These are phyloP conservation scores for Stylophora pistillata DNA, from an alignment of 64 coral and sea anemone species.

Conservation along the genomic window DNA sequence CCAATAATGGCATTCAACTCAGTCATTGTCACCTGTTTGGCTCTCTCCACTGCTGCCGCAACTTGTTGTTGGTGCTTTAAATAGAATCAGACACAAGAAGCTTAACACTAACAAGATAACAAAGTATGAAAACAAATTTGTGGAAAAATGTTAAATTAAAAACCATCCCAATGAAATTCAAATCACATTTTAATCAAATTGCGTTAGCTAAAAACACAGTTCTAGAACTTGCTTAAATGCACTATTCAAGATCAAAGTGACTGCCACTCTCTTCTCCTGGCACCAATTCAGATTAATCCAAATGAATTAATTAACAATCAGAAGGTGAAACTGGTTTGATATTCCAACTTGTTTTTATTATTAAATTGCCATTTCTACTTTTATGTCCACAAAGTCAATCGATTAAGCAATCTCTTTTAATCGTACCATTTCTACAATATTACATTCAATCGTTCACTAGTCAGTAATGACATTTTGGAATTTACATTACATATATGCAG, in stretches of 20 bases:
- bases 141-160: not conserved
- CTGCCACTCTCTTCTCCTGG: too few relatives aligned
- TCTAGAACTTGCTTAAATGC: not conserved
- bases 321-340: too few relatives aligned
- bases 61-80: slow-evolving; percentile 98
- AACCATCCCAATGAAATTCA: not conserved
- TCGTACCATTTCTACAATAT: too few relatives aligned
- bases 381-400: too few relatives aligned
- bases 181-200: not conserved
- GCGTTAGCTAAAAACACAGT: not conserved
- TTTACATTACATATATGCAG: too few relatives aligned
- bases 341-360: too few relatives aligned
- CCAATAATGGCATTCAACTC: slow-evolving; percentile 99
- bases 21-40: slow-evolving; percentile 98
- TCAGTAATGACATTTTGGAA: too few relatives aligned
- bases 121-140: not conserved
- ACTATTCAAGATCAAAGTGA: not conserved
- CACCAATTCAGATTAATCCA: too few relatives aligned
- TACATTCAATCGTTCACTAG: too few relatives aligned
- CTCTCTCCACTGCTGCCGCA: slow-evolving; percentile 95
- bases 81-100: slow-evolving; percentile 8
- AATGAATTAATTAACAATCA: too few relatives aligned
- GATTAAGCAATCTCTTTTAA: too few relatives aligned
- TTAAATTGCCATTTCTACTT: too few relatives aligned
- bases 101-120: not conserved